Percentiles rank a stretch among this genome's conserved stretches.
phyloP scores from a whole-genome alignment of 2,797 vertebrate species.

The Myripristis murdjan region DNA sequence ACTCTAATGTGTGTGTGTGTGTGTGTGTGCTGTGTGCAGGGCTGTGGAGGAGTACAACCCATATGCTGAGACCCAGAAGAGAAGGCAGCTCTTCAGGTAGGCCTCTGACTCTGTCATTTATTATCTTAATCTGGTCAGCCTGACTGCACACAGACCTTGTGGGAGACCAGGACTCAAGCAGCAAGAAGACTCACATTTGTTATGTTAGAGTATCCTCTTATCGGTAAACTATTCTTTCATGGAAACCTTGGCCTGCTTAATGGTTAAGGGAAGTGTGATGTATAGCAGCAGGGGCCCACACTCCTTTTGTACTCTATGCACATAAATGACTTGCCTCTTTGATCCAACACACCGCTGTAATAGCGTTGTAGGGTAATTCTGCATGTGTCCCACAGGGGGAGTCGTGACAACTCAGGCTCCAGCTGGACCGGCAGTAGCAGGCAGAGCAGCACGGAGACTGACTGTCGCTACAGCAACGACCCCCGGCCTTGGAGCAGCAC shows the following conservation, averaged over 20 bases:
- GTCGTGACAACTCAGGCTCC: conserved; percentile 90
- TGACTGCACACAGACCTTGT: conserved; percentile 43
- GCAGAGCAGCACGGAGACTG: conserved; percentile 94
- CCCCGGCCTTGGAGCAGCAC: conserved; percentile 97
- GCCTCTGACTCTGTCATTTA: conserved; percentile 71
- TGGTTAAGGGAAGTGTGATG: background rate
- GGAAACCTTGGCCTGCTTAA: no score
- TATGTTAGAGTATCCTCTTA: no score
- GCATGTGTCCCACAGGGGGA: conserved; percentile 90
- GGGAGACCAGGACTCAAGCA: conserved; percentile 48
- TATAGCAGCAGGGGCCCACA: conserved; percentile 1
- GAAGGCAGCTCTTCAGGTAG: conserved; percentile 96
- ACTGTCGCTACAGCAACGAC: conserved; percentile 89
- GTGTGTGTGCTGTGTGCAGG: conserved; percentile 65
- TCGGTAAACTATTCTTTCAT: no score
- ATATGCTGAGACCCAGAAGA: conserved; percentile 93
- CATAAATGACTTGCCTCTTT: conserved; percentile 11
- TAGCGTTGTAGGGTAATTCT: conserved; percentile 68
- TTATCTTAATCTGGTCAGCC: conserved; percentile 73
- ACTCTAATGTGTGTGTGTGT: conserved; percentile 64
- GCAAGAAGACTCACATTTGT: conserved; percentile 45
- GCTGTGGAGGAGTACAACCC: conserved; percentile 89
- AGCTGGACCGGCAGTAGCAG: conserved; percentile 92
- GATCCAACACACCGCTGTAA: conserved; percentile 4
- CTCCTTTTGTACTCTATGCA: conserved; percentile 14